Percentiles rank a stretch among this genome's conserved stretches.
Evolutionary conservation across 2,113 vertebrate species (phyloP).

Genomic region (Beaufortia kweichowensis): DNA sequence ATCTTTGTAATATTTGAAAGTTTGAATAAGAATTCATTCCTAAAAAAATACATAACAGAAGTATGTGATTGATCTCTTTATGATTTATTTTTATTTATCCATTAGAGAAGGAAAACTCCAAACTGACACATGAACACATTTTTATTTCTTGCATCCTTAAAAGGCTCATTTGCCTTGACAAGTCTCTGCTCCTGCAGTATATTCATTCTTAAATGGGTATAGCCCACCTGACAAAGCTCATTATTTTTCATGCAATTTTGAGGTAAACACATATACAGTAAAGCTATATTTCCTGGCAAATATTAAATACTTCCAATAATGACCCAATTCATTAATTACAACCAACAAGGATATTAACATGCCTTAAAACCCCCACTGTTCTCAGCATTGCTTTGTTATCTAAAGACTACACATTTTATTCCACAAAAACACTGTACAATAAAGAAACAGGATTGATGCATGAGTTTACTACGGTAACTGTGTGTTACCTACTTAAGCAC

Average conservation of each 20-base stretch:
- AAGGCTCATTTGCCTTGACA: background rate
- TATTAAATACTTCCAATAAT: background rate
- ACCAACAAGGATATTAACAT: too few relatives aligned
- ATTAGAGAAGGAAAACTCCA: background rate
- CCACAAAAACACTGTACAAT: too few relatives aligned
- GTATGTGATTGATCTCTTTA: too few relatives aligned
- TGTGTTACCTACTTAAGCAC: too few relatives aligned
- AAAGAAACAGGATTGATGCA: too few relatives aligned
- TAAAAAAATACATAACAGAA: background rate
- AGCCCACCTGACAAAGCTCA: conserved; percentile 27
- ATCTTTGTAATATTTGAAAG: background rate
- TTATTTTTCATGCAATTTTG: conserved; percentile 43
- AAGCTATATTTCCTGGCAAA: too few relatives aligned
- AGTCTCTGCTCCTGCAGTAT: conserved; percentile 8
- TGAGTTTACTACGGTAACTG: too few relatives aligned
- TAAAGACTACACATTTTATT: too few relatives aligned
- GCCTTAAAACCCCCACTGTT: too few relatives aligned
- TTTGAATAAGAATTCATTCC: background rate
- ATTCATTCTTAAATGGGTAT: conserved; percentile 26
- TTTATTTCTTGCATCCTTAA: conserved; percentile 14
- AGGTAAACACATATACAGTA: conserved; percentile 9
- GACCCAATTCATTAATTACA: too few relatives aligned
- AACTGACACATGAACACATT: background rate
- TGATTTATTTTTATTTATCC: too few relatives aligned
- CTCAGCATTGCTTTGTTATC: too few relatives aligned